Conservation (phyloP, 2,113 vertebrate species). For the Sturnus vulgaris region DNA sequence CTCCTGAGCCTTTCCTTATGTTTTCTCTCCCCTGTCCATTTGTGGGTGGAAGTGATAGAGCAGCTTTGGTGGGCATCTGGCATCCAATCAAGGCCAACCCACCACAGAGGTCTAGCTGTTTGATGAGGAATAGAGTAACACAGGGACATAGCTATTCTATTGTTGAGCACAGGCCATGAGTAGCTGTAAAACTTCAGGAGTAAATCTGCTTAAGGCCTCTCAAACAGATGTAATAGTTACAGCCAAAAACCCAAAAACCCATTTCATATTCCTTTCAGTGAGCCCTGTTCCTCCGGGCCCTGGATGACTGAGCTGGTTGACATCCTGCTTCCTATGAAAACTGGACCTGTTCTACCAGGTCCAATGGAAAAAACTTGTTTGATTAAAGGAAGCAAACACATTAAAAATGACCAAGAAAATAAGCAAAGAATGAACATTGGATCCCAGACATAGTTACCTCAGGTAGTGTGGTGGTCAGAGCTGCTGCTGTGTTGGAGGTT, state of each 20-base stretch:
- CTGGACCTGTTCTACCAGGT: not conserved
- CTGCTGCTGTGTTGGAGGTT: not conserved
- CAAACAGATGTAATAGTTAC: not conserved
- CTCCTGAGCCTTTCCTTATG: not conserved
- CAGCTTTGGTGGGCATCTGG: not conserved
- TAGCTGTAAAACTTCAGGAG: not conserved
- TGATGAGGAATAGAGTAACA: not conserved
- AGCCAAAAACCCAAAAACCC: not conserved
- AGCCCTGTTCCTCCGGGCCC: not conserved
- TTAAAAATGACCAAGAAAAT: not conserved
- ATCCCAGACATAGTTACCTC: not conserved
- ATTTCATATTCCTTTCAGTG: not conserved
- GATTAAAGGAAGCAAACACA: not conserved
- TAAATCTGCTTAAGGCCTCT: not conserved
- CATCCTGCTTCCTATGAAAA: not conserved
- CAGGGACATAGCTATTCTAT: not conserved
- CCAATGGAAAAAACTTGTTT: not conserved
- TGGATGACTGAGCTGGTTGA: not conserved
- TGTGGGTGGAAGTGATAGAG: not conserved
- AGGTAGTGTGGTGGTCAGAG: not conserved
- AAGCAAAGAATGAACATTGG: not conserved
- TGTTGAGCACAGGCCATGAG: accelerated
- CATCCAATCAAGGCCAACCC: not conserved
- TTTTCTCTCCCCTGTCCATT: not conserved
- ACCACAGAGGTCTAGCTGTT: not conserved